These are phyloP conservation scores for Idaea biselata DNA, from an alignment of 2,888 invertebrate genomes.

Conservation along the genomic window DNA sequence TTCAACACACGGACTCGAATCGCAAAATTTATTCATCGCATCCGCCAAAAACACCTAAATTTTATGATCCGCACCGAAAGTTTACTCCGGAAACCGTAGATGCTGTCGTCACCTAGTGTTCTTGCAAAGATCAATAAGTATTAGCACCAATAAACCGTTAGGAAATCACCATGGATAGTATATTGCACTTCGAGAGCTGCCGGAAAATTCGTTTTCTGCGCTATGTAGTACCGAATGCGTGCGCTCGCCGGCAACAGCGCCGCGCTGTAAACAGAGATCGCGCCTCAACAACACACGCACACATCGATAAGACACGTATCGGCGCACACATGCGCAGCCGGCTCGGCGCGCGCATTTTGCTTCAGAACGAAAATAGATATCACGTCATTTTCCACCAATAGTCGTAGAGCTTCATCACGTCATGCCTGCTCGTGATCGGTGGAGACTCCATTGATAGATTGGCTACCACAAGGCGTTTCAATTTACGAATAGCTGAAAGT, in stretches of 20 bases:
- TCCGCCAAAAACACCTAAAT: conserved; percentile 74
- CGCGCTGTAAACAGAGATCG: conserved; percentile 79
- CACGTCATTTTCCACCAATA: conserved; percentile 67
- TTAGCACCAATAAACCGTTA: conserved; percentile 65
- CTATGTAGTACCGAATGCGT: conserved; percentile 81
- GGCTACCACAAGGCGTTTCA: conserved; percentile 67
- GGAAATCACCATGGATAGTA: conserved; percentile 66
- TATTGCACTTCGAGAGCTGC: conserved; percentile 57
- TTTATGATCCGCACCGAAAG: conserved; percentile 68
- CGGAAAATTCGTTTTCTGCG: conserved; percentile 68
- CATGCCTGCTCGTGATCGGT: conserved; percentile 55
- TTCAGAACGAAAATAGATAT: conserved; percentile 67
- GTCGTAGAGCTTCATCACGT: conserved; percentile 51
- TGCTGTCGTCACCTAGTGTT: conserved; percentile 48
- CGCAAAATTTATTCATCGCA: conserved; percentile 81
- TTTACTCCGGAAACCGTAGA: conserved; percentile 44
- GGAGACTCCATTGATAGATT: conserved; percentile 68
- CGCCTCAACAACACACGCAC: conserved; percentile 72
- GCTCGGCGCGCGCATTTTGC: conserved; percentile 65
- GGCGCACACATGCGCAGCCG: conserved; percentile 44
- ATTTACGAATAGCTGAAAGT: conserved; percentile 75
- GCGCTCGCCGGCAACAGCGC: conserved; percentile 80
- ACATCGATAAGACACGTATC: conserved; percentile 48
- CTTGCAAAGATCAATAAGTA: conserved; percentile 57
- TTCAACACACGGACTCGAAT: conserved; percentile 77